Base-by-base conservation (phyloP, 2,113 vertebrate genomes). In the Catharus minimus region DNA sequence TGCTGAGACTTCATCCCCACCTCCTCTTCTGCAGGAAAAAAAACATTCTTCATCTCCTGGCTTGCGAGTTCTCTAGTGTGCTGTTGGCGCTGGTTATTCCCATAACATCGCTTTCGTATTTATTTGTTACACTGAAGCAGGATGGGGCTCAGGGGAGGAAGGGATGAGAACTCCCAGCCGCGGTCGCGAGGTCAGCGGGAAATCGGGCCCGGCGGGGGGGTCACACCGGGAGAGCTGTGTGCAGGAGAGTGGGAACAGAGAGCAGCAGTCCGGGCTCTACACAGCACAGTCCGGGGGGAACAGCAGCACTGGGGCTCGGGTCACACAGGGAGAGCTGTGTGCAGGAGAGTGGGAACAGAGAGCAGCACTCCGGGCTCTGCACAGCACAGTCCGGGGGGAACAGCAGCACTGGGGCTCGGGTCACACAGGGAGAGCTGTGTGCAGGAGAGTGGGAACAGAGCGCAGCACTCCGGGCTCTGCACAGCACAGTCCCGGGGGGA, bases 401-500 rank as follows among this genome's bases (percentile, higher is more conserved):
- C n/a, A n/a, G n/a, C n/a, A n/a, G n/a, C n/a, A n/a, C n/a, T n/a
- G n/a, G n/a, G 33, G 33, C 33, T 33, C 33, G 26, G 44, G 52
- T 41, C 78, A 19, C 53, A 0, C 9, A 0, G 71, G 75, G 43
- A 39, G 38, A 49, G 55, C 62, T 52, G 80, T 11, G 26, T 7
- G 24, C 2, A 14, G 41, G 30, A 39, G 9, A 53, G 62, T 0
- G 4, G 58, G 58, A 10, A 8, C 6, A 0, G 38, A 9, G 36
- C 39, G 11, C 39, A 39, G 38, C 67, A 14, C 62, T 0, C 0
- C 3, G 69, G 49, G 83, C 76, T 67, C 33, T 26, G 71, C 58
- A 7, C 56, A 33, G 67, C 9, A 0, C 3, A 1, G 50, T 33
- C 23, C 49, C 36, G 33, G 9, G 18, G 0, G 32, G 17, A 1